Evolutionary conservation across 2,797 vertebrate species (phyloP).

Genomic region (Sphenopsis melanotis): DNA sequence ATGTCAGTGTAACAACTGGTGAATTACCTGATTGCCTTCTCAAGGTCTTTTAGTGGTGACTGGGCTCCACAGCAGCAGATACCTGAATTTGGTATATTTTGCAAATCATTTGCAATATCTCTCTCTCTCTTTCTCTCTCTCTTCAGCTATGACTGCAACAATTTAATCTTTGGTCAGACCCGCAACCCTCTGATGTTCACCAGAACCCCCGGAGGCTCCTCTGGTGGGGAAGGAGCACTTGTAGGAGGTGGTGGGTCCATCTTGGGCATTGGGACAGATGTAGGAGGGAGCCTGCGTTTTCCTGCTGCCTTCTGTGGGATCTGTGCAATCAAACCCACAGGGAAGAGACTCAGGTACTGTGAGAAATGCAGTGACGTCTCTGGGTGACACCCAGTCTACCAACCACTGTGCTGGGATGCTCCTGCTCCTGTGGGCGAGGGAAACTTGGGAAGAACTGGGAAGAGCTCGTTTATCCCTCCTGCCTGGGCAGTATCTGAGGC

Average conservation of each 20-base stretch:
- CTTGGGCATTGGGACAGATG: slow-evolving; percentile 75
- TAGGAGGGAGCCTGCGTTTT: slow-evolving; percentile 78
- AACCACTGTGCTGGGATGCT: not conserved
- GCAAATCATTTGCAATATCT: not conserved
- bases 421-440: not conserved
- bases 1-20: not conserved
- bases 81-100: not conserved
- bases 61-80: not conserved
- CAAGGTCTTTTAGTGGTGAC: not conserved
- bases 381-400: not conserved
- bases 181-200: slow-evolving; percentile 81
- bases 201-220: slow-evolving; percentile 87
- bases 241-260: slow-evolving; percentile 74
- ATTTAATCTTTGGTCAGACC: slow-evolving; percentile 86
- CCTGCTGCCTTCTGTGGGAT: slow-evolving; percentile 80
- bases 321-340: slow-evolving; percentile 76
- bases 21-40: not conserved
- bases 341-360: slow-evolving; percentile 73
- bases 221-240: slow-evolving; percentile 79
- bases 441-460: not conserved
- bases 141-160: slow-evolving; percentile 87
- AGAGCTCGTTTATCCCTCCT: not conserved
- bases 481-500: not conserved
- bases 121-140: not conserved
- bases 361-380: not conserved